These are phyloP conservation scores for Caenorhabditis elegans DNA, from an alignment of 1,140 invertebrate genomes.

Conservation along the genomic window DNA sequence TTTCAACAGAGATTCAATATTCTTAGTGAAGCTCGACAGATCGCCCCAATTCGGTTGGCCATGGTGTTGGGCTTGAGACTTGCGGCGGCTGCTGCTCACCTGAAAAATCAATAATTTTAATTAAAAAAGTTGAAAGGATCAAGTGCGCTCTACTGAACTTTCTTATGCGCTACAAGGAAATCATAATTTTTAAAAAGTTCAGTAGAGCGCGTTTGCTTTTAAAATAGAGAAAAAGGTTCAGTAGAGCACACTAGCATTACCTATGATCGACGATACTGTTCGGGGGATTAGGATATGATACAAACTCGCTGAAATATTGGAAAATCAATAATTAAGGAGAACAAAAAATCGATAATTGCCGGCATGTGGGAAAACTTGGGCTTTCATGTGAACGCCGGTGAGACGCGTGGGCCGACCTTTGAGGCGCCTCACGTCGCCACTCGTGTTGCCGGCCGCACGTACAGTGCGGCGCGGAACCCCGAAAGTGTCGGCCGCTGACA, in stretches of 20 bases:
- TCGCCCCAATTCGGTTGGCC: conserved; percentile 2
- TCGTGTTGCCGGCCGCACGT: no score
- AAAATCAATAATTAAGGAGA: no score
- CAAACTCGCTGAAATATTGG: neutral
- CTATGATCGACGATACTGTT: neutral
- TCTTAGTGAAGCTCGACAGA: neutral
- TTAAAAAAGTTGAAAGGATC: neutral
- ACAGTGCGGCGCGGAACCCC: no score
- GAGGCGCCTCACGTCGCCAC: no score
- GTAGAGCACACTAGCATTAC: neutral
- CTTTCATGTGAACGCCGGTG: no score
- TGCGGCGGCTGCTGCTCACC: neutral
- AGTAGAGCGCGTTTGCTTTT: neutral
- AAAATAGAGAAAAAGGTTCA: neutral
- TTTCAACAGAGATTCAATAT: neutral
- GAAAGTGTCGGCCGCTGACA: no score
- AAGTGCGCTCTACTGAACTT: conserved; percentile 23
- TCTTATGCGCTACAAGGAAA: neutral
- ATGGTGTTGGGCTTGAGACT: neutral
- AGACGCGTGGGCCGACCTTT: no score
- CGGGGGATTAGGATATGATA: neutral
- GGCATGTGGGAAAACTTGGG: no score
- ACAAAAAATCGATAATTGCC: no score
- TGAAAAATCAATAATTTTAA: neutral
- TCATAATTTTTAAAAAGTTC: neutral